Evolutionary conservation across 1,140 invertebrate genomes (phyloP), one percentile per base, ranked within the genome.

Genomic region (Neocloeon triangulifer): DNA sequence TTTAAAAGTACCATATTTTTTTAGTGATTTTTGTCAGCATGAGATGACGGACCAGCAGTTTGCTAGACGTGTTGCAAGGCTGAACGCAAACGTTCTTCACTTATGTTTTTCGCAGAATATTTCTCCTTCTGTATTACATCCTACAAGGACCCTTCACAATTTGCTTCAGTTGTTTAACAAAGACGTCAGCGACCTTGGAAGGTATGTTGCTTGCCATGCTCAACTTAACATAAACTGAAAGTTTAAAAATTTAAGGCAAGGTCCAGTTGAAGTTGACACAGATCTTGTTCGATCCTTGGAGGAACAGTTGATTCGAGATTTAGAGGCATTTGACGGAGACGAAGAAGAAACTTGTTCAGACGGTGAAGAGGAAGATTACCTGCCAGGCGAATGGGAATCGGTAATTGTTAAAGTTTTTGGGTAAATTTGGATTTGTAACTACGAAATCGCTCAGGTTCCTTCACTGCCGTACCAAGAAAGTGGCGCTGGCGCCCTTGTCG

Each of bases 21-120:
- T 33, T 46, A 77, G 74, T 46, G 76, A 80, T 48, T 81, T 82
- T 51, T 76, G 68, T 46, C 58, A 55, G 22, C 62, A 61, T 42
- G 67, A 73, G 46, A 53, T 77, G 44, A 66, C 59, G 29, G 66
- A 74, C 45, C 60, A 68, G 38, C 69, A 75, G 48, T 80, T 85
- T 51, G 52, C 61, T 27, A 60, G 67, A 40, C 66, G 68, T 53
- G 75, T 85, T 5, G 66, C 74, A 5, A 62, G 69, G 34, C 57
- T 86, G 12, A 84, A 85, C 54, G 66, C 73, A 32, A 85, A 85
- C 46, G 63, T 85, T 25, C 51, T 85, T 39, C 72, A 80, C 52
- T 51, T 85, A 34, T 82, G 79, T 48, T 70, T 80, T 39, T 69
- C 70, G 2, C 78, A 84, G 52, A 68, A 71, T 42, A 67, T 80